Conservation (phyloP, 2,888 invertebrate species). For the Trisateles emortualis region DNA sequence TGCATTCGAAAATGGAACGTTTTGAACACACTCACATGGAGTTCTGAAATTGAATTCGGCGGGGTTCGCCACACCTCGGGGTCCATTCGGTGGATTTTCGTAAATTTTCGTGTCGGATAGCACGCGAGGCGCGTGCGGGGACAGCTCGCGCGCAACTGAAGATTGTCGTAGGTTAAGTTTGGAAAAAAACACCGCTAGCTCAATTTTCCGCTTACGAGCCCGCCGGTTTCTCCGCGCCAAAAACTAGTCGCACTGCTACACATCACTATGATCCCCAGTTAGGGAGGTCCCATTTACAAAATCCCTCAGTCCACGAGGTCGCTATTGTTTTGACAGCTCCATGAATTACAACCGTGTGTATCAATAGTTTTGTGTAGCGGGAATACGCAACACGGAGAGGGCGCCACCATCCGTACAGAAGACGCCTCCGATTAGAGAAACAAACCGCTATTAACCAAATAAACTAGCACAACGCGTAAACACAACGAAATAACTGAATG, state of each 20-base stretch:
- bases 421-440: conserved; percentile 54
- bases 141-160: conserved; percentile 85
- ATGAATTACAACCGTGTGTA: conserved; percentile 65
- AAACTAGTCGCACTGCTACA: conserved; percentile 59
- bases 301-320: conserved; percentile 53
- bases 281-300: conserved; percentile 41
- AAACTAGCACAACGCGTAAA: conserved; percentile 86
- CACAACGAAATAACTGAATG: conserved; percentile 85
- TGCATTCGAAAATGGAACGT: conserved; percentile 69
- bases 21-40: conserved; percentile 56
- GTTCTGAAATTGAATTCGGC: conserved; percentile 67
- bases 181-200: conserved; percentile 80
- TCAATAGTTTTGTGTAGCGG: conserved; percentile 43
- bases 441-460: conserved; percentile 71
- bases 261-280: conserved; percentile 45
- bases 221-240: conserved; percentile 68
- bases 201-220: conserved; percentile 77
- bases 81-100: conserved; percentile 74
- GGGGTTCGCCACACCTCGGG: conserved; percentile 59
- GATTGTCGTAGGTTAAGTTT: conserved; percentile 85
- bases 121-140: conserved; percentile 74
- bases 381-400: conserved; percentile 63
- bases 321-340: conserved; percentile 80
- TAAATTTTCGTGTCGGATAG: conserved; percentile 61
- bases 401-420: conserved; percentile 61